Conservation (phyloP, 2,888 invertebrate species). For the Masnerella sp. region DNA sequence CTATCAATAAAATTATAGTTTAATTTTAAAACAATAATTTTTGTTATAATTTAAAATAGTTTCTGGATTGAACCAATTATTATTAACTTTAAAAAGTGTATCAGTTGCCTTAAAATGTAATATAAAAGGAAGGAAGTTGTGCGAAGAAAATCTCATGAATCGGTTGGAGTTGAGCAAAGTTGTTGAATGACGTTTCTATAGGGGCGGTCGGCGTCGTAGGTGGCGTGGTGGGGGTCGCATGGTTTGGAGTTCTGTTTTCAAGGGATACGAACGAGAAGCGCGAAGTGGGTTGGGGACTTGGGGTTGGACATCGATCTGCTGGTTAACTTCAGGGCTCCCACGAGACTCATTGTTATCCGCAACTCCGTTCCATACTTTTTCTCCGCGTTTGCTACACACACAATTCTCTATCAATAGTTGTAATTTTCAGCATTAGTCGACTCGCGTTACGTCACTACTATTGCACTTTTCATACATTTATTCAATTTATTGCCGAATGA, state of each 20-base stretch:
- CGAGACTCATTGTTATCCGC: slow-evolving; percentile 75
- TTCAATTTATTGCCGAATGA: background rate
- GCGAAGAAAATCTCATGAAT: slow-evolving; percentile 1
- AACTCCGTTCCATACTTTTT: slow-evolving; percentile 63
- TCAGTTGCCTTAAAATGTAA: too few relatives aligned
- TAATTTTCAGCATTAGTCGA: slow-evolving; percentile 39
- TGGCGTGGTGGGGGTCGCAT: slow-evolving; percentile 31
- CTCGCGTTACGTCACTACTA: background rate
- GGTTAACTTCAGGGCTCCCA: slow-evolving; percentile 75
- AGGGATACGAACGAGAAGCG: slow-evolving; percentile 55
- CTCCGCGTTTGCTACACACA: slow-evolving; percentile 26
- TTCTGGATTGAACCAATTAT: too few relatives aligned
- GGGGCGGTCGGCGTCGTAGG: slow-evolving; percentile 18
- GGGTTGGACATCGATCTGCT: slow-evolving; percentile 74
- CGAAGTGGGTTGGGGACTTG: slow-evolving; percentile 48
- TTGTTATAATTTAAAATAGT: too few relatives aligned
- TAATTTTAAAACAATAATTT: too few relatives aligned
- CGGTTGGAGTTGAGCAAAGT: slow-evolving; percentile 30
- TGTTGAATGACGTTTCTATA: slow-evolving; percentile 40
- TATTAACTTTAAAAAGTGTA: too few relatives aligned
- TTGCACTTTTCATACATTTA: background rate
- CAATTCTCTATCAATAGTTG: slow-evolving; percentile 47
- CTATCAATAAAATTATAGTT: too few relatives aligned
- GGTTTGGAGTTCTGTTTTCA: slow-evolving; percentile 56
- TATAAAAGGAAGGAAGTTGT: too few relatives aligned